A percentile compares a stretch with the other conserved stretches of the same genome.
Conservation (phyloP, 2,113 vertebrate genomes). For the Lophura nycthemera region DNA sequence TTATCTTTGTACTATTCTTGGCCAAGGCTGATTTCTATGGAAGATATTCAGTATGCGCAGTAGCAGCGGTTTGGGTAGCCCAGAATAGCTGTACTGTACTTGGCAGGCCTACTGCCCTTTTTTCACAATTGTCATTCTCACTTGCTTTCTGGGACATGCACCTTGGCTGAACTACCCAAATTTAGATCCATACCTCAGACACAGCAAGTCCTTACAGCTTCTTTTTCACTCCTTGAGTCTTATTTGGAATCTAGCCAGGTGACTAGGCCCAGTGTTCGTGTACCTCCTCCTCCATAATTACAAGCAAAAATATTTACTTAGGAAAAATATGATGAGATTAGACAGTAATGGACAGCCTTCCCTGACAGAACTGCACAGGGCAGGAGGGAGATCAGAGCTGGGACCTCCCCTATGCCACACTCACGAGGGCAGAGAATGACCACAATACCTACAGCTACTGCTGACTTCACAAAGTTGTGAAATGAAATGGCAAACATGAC, state of each 20-base stretch:
- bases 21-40: background rate
- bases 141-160: background rate
- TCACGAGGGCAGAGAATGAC: background rate
- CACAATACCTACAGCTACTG: background rate
- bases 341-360: background rate
- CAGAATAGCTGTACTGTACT: background rate
- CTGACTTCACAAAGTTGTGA: background rate
- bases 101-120: background rate
- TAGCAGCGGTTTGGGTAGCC: background rate
- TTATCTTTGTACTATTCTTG: background rate
- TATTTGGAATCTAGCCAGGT: background rate
- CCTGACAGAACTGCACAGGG: background rate
- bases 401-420: background rate
- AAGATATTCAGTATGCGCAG: background rate
- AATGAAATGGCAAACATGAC: background rate
- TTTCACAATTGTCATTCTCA: background rate
- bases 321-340: background rate
- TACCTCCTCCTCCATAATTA: background rate
- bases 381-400: background rate
- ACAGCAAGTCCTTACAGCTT: background rate
- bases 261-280: background rate
- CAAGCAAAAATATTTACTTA: background rate
- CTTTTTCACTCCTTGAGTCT: background rate
- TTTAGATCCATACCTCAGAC: background rate
- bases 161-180: background rate